phyloP scores from a whole-genome alignment of 2,113 vertebrate genomes.

The Phrynosoma platyrhinos region DNA sequence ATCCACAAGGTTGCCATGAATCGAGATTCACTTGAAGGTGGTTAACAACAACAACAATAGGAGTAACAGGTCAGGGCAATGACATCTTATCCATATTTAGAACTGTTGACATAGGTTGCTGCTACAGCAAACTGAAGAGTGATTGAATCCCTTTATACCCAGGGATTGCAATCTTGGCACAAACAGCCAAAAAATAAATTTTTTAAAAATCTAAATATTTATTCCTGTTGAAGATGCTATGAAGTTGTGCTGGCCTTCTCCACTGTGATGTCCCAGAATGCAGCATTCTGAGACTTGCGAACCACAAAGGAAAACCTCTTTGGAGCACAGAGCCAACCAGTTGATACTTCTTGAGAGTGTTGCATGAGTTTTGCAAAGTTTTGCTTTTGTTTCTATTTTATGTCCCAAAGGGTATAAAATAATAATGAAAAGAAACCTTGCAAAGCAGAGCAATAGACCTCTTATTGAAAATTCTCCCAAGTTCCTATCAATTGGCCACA shows the following conservation, averaged over 20 bases:
- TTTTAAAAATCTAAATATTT: slow-evolving; percentile 41
- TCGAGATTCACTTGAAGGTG: too few species aligned
- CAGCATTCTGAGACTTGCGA: slow-evolving; percentile 39
- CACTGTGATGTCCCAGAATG: slow-evolving; percentile 52
- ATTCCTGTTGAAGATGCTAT: slow-evolving; percentile 64
- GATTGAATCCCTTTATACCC: slow-evolving; percentile 46
- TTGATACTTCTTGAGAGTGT: slow-evolving; percentile 70
- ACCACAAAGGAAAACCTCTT: slow-evolving; percentile 60
- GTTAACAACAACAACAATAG: too few species aligned
- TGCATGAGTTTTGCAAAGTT: slow-evolving; percentile 75
- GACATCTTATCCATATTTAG: not conserved
- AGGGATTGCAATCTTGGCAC: slow-evolving; percentile 24
- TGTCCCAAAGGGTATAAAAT: slow-evolving; percentile 70
- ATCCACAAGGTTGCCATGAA: too few species aligned
- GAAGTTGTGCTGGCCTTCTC: slow-evolving; percentile 57
- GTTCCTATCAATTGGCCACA: slow-evolving; percentile 50
- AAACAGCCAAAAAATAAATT: slow-evolving; percentile 32
- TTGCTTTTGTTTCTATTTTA: slow-evolving; percentile 65
- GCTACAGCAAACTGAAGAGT: not conserved
- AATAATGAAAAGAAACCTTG: slow-evolving; percentile 76
- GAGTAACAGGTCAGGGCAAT: not conserved
- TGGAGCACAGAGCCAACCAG: slow-evolving; percentile 70
- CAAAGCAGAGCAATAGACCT: slow-evolving; percentile 74
- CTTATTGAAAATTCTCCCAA: not conserved
- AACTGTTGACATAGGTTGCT: not conserved